Conservation (phyloP, 2,888 invertebrate genomes). For the Carterocephalus palaemon region DNA sequence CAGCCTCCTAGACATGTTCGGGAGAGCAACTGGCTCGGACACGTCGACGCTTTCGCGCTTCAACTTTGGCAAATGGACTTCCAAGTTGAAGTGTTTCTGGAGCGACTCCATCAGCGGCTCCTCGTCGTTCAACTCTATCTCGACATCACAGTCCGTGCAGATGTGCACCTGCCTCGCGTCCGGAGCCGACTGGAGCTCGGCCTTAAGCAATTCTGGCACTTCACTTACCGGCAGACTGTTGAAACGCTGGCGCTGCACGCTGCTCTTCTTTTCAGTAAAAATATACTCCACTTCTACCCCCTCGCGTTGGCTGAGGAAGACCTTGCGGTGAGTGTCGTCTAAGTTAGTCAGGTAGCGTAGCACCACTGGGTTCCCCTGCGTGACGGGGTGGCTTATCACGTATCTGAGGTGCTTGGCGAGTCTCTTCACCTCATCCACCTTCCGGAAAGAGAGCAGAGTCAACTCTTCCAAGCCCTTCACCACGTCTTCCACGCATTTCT, state of each 20-base stretch:
- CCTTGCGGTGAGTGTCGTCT: constrained; percentile 55
- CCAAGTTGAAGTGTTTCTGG: constrained; percentile 65
- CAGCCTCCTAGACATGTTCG: constrained; percentile 66
- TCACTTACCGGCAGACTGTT: constrained; percentile 71
- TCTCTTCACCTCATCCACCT: constrained; percentile 61
- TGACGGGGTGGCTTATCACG: constrained; percentile 56
- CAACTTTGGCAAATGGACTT: constrained; percentile 60
- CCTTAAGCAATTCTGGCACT: constrained; percentile 66
- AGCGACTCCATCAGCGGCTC: constrained; percentile 69
- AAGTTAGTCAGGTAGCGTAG: constrained; percentile 53
- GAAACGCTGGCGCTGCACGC: constrained; percentile 64
- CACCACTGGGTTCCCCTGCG: constrained; percentile 49
- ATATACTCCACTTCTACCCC: constrained; percentile 69
- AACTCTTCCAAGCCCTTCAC: constrained; percentile 50
- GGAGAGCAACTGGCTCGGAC: constrained; percentile 61
- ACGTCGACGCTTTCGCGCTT: constrained; percentile 70
- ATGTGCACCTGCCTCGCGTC: constrained; percentile 68
- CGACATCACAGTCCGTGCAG: constrained; percentile 67
- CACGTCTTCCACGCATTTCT: constrained; percentile 43
- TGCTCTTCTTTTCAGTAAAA: constrained; percentile 70
- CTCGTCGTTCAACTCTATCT: constrained; percentile 67
- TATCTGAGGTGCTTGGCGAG: constrained; percentile 59
- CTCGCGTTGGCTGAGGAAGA: constrained; percentile 59
- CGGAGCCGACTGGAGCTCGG: constrained; percentile 53
- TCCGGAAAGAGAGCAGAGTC: constrained; percentile 63